Conservation (phyloP, 2,797 vertebrate genomes). For the Mus spretus region DNA sequence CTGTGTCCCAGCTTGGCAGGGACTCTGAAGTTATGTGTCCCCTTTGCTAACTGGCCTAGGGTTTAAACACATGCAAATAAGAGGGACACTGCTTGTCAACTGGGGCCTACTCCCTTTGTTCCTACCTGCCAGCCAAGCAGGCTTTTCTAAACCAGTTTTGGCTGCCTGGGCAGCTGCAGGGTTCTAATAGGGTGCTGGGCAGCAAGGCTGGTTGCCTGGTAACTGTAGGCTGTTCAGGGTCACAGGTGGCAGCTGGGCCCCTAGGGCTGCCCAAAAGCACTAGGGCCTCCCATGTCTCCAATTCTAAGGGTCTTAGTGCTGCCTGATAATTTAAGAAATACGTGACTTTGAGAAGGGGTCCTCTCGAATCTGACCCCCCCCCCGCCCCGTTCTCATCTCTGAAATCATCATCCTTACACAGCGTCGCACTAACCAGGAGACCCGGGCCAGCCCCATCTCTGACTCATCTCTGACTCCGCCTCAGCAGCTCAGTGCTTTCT, state of each 20-base stretch:
- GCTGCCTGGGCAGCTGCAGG: constrained; percentile 60
- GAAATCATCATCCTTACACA: not conserved
- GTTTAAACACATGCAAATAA: constrained; percentile 80
- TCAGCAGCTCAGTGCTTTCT: not conserved
- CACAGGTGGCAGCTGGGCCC: constrained; percentile 50
- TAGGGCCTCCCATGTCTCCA: not conserved
- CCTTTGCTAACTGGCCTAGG: constrained; percentile 65
- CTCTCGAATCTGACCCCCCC: not conserved
- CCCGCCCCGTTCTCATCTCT: not conserved
- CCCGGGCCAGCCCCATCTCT: not conserved
- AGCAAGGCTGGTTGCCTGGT: constrained; percentile 69
- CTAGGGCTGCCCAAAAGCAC: not conserved
- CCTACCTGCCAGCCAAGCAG: constrained; percentile 70
- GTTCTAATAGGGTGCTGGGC: constrained; percentile 54
- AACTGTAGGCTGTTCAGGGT: constrained; percentile 35
- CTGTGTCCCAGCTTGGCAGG: constrained; percentile 69
- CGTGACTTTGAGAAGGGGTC: not conserved
- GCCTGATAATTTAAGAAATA: not conserved
- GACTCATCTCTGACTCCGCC: not conserved
- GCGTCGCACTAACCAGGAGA: not conserved
- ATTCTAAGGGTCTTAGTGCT: not conserved
- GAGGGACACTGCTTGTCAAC: constrained; percentile 74
- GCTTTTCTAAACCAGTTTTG: constrained; percentile 66
- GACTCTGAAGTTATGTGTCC: constrained; percentile 71
- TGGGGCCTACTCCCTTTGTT: constrained; percentile 73